Evolutionary conservation across 2,797 vertebrate genomes (phyloP).

Genomic region (Pogoniulus pusillus): DNA sequence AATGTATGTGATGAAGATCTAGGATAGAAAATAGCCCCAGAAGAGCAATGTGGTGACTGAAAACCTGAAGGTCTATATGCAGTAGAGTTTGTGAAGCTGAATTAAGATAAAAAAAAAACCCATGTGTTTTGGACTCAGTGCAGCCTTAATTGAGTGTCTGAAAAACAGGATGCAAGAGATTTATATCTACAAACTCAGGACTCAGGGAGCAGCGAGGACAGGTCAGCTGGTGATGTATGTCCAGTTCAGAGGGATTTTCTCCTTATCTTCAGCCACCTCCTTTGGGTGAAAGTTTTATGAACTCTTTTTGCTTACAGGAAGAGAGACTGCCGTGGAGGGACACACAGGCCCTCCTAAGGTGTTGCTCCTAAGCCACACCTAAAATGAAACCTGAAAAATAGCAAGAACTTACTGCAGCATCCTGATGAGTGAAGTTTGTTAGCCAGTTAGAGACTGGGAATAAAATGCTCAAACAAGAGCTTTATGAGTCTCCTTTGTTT

Average conservation of each 20-base stretch:
- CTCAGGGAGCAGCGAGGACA: neutral
- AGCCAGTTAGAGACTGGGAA: neutral
- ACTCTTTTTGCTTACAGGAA: neutral
- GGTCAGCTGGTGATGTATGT: neutral
- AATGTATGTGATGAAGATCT: neutral
- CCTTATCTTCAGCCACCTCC: neutral
- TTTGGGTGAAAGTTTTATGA: neutral
- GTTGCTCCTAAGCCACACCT: neutral
- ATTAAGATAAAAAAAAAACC: neutral
- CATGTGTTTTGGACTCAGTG: neutral
- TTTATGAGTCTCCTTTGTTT: neutral
- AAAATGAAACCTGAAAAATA: neutral
- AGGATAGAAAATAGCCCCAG: neutral
- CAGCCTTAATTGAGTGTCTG: neutral
- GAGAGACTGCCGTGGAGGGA: neutral
- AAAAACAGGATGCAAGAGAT: neutral
- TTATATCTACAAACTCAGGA: neutral
- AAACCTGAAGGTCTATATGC: neutral
- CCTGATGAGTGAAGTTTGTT: neutral
- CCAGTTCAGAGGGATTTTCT: neutral
- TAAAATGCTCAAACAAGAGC: neutral
- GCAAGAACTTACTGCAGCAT: neutral
- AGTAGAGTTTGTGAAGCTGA: neutral
- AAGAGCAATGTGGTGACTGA: neutral
- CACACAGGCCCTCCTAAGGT: fast-evolving